Evolutionary conservation across 2,888 invertebrate genomes (phyloP), one percentile per base, ranked within the genome.

Genomic region (Gasteruption jaculator): DNA sequence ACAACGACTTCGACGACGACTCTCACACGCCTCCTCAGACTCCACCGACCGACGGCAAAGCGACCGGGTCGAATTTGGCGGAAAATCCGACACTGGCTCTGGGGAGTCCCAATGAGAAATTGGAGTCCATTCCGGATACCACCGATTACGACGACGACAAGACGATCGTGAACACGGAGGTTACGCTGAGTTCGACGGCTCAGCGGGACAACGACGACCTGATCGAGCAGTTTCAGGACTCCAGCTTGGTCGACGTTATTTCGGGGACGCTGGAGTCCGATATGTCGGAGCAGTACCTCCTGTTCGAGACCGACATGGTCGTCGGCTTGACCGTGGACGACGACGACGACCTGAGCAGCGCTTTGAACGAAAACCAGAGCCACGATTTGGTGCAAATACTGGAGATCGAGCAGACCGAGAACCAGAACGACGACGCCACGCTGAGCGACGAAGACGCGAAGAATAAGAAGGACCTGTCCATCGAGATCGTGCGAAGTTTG

Each of bases 231-330:
- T 75, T 77, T 44, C 74, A 75, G 1, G 74, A 76, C 43, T 72
- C 73, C 1, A 77, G 77, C 53, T 58, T 78, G 11, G 72, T 68
- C 1, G 80, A 82, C 29, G 79, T 78, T 2, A 78, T 82, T 18
- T 78, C 82, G 0, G 79, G 82, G 37, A 76, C 79, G 1, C 65
- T 79, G 15, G 82, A 80, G 32, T 69, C 76, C 0, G 77, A 76
- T 47, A 76, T 77, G 49, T 72, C 76, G 4, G 80, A 82, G 48
- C 81, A 82, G 48, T 83, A 80, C 56, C 74, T 82, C 6, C 59
- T 83, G 1, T 83, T 82, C 56, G 77, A 81, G 2, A 74, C 79
- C 1, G 81, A 80, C 33, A 76, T 77, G 60, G 76, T 80, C 1
- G 76, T 76, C 0, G 81, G 81, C 52, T 74, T 80, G 48, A 72